Evolutionary conservation across 2,113 vertebrate genomes (phyloP).

Genomic region (Actenoides hombroni): DNA sequence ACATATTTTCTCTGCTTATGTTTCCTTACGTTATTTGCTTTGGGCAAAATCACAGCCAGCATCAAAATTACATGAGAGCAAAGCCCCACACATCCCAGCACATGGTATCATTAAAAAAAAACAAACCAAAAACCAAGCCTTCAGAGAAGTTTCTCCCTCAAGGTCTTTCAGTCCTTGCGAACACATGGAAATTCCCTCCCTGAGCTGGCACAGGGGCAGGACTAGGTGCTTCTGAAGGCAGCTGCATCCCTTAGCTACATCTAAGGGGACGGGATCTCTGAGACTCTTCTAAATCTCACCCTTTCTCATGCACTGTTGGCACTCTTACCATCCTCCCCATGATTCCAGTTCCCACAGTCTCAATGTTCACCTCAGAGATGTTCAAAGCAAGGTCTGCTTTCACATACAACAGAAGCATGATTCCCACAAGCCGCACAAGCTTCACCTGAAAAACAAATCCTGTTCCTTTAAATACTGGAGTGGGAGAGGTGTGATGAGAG

Average conservation of each 20-base stretch:
- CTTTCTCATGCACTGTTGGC: background rate
- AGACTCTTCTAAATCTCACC: background rate
- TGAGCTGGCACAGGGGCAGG: background rate
- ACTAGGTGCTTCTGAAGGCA: background rate
- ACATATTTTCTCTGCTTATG: background rate
- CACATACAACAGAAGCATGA: conserved; percentile 92
- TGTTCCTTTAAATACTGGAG: background rate
- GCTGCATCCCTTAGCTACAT: background rate
- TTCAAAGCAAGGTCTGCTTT: conserved; percentile 85
- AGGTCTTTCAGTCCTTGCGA: background rate
- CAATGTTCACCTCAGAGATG: conserved; percentile 88
- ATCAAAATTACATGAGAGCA: background rate
- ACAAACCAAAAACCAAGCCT: background rate
- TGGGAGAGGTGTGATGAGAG: background rate
- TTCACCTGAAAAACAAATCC: conserved; percentile 82
- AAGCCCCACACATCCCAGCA: background rate
- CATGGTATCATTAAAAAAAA: background rate
- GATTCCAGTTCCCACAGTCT: conserved; percentile 95
- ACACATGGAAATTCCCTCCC: background rate
- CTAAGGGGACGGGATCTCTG: background rate
- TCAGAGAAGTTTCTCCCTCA: background rate
- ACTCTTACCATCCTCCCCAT: conserved; percentile 96
- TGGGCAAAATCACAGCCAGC: background rate
- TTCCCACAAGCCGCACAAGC: conserved; percentile 90
- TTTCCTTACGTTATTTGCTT: background rate